Percentiles rank a stretch among this genome's conserved stretches.
Conservation (phyloP, 2,888 invertebrate genomes). For the Ectobius pallidus region DNA sequence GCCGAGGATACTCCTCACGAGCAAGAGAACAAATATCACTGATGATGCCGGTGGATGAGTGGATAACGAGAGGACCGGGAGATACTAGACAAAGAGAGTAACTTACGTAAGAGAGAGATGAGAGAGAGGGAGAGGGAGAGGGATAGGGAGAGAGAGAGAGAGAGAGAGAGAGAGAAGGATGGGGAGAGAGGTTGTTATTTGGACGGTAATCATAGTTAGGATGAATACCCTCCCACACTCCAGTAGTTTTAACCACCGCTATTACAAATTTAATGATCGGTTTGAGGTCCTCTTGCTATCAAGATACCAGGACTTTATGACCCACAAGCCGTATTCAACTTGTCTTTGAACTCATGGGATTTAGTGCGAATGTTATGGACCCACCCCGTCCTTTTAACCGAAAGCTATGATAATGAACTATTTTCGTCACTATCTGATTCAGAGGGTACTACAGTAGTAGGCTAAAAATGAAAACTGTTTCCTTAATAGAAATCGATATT, state of each 20-base stretch:
- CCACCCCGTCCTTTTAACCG: too few species aligned
- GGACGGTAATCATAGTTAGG: neutral
- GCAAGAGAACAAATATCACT: constrained; percentile 19
- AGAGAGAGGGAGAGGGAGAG: too few species aligned
- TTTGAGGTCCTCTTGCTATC: neutral
- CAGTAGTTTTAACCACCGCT: neutral
- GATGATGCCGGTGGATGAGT: constrained; percentile 14
- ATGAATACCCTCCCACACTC: neutral
- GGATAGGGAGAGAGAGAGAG: too few species aligned
- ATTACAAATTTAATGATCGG: constrained; percentile 9
- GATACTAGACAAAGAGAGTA: constrained; percentile 16
- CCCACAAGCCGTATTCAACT: neutral
- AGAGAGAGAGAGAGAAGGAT: neutral
- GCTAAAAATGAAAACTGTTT: too few species aligned
- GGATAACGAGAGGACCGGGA: constrained; percentile 5
- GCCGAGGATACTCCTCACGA: neutral
- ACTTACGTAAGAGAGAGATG: too few species aligned
- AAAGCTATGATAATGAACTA: too few species aligned
- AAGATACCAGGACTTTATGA: neutral
- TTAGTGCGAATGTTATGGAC: too few species aligned
- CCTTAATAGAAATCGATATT: too few species aligned
- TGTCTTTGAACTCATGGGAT: neutral
- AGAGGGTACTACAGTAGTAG: too few species aligned
- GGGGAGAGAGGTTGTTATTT: neutral
- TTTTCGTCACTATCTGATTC: too few species aligned